Conservation (phyloP, 1,140 invertebrate species). For the Drosophila ogumai region DNA sequence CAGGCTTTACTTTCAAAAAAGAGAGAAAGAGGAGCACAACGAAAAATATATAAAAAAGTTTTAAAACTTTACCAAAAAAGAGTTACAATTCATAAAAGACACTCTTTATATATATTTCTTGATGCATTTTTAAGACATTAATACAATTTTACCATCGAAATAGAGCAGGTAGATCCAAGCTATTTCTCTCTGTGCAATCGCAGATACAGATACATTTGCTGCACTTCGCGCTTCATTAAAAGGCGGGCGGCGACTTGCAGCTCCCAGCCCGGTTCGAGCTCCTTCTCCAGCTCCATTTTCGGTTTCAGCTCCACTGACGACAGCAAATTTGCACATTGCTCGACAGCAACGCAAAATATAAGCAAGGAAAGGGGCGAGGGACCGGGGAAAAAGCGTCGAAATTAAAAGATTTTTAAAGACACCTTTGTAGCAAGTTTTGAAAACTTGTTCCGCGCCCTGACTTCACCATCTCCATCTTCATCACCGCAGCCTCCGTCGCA, state of each 20-base stretch:
- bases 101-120: background rate
- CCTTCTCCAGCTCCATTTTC: constrained; percentile 32
- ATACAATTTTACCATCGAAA: background rate
- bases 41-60: background rate
- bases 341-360: constrained; percentile 14
- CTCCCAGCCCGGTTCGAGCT: constrained; percentile 10
- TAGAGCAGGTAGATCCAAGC: no score
- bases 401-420: constrained; percentile 83
- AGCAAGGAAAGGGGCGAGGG: constrained; percentile 16
- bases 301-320: constrained; percentile 44
- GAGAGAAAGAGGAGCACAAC: background rate
- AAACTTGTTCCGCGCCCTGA: constrained; percentile 76
- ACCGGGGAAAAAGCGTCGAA: constrained; percentile 57
- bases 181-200: constrained; percentile 39
- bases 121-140: background rate
- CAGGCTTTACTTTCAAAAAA: constrained; percentile 58
- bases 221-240: constrained; percentile 85
- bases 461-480: constrained; percentile 63
- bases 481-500: constrained; percentile 34
- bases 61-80: background rate
- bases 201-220: constrained; percentile 63
- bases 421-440: constrained; percentile 80
- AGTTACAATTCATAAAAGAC: no score
- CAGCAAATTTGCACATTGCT: constrained; percentile 76
- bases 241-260: constrained; percentile 76